These are phyloP conservation scores for Oconnorella tubifera DNA, from an alignment of 2,888 invertebrate species.

Conservation along the genomic window DNA sequence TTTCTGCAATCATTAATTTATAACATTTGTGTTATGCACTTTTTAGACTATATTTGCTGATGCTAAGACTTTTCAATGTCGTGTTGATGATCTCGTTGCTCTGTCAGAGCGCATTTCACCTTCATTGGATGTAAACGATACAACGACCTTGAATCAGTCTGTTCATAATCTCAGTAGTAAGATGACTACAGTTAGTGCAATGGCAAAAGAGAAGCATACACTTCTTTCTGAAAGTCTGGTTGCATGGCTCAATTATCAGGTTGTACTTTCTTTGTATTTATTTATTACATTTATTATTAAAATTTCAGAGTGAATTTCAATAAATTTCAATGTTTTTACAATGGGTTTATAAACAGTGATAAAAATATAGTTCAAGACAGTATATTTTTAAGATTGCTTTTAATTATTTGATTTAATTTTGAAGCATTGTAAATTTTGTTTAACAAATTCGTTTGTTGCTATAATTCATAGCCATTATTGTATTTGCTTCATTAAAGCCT, in stretches of 20 bases:
- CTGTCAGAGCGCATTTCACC: slow-evolving; percentile 45
- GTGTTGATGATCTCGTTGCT: slow-evolving; percentile 49
- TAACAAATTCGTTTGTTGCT: no score
- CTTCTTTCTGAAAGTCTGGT: slow-evolving; percentile 77
- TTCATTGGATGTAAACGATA: slow-evolving; percentile 49
- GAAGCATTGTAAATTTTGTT: no score
- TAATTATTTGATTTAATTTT: no score
- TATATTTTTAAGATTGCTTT: no score
- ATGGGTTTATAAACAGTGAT: no score
- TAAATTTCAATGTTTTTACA: no score
- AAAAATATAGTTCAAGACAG: no score
- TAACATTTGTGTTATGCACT: no score
- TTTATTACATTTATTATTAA: not conserved
- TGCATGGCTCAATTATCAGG: slow-evolving; percentile 77
- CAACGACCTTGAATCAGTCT: slow-evolving; percentile 46
- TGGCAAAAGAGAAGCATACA: slow-evolving; percentile 73
- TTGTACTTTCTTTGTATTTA: slow-evolving; percentile 18
- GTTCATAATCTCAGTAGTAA: slow-evolving; percentile 64
- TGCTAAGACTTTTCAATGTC: slow-evolving; percentile 48
- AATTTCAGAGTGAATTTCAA: no score
- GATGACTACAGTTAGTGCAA: slow-evolving; percentile 73
- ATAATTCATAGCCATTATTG: no score
- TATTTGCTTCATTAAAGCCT: no score
- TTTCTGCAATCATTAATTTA: no score
- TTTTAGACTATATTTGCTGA: slow-evolving; percentile 36